Percentiles rank a stretch among this genome's conserved stretches.
Evolutionary conservation across 2,888 invertebrate genomes (phyloP).

Genomic region (Drosophila kuntzei): DNA sequence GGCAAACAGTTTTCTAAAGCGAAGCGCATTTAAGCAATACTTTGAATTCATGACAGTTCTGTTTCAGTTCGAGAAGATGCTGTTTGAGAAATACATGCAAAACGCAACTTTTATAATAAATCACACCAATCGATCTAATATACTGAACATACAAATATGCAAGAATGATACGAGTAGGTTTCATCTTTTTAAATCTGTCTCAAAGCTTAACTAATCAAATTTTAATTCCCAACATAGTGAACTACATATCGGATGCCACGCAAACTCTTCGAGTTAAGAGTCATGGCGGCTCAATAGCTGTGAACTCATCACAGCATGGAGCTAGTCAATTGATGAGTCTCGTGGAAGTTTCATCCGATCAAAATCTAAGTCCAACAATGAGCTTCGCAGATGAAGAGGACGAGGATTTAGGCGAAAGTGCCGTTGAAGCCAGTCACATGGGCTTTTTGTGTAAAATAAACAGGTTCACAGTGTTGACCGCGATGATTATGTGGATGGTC

Average conservation of each 20-base stretch:
- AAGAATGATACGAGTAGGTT: constrained; percentile 71
- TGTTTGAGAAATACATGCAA: constrained; percentile 90
- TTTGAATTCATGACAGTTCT: constrained; percentile 90
- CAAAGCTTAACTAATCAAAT: neutral
- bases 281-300: constrained; percentile 5
- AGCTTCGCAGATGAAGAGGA: constrained; percentile 14
- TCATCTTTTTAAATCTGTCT: neutral
- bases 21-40: constrained; percentile 92
- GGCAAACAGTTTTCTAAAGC: constrained; percentile 90
- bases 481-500: constrained; percentile 84
- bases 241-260: constrained; percentile 69
- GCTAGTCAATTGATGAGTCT: constrained; percentile 27
- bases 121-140: constrained; percentile 89
- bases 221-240: constrained; percentile 54
- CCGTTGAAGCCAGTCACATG: constrained; percentile 25
- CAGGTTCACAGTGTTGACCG: constrained; percentile 83
- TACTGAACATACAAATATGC: constrained; percentile 88
- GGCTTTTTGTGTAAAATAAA: constrained; percentile 79
- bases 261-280: constrained; percentile 64
- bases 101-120: constrained; percentile 89
- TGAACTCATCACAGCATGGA: constrained; percentile 9
- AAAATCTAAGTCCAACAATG: neutral
- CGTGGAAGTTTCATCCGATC: constrained; percentile 27
- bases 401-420: constrained; percentile 10
- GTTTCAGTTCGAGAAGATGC: constrained; percentile 90